A percentile compares a stretch with the other conserved stretches of the same genome.
These are phyloP conservation scores for Aselliscus stoliczkanus DNA, from an alignment of 2,797 vertebrate genomes.

Conservation along the genomic window DNA sequence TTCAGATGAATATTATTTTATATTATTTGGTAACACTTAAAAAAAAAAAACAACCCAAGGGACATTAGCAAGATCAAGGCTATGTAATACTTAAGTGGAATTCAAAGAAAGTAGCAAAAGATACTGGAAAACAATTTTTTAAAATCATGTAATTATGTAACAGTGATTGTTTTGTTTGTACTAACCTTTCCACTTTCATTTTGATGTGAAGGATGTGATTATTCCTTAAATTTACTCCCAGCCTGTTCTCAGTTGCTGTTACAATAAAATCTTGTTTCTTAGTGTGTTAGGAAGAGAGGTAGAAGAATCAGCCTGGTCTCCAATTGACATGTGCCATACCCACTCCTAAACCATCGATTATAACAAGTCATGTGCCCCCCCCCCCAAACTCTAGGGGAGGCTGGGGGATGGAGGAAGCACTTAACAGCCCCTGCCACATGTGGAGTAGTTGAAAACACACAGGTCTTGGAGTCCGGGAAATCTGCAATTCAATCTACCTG, in stretches of 20 bases:
- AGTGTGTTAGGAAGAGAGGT: background rate
- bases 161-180: background rate
- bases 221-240: background rate
- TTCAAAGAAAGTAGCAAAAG: background rate
- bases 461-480: background rate
- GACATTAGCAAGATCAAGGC: background rate
- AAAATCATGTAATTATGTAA: background rate
- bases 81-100: background rate
- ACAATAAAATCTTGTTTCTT: background rate
- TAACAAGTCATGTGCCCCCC: background rate
- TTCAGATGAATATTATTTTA: background rate
- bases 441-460: background rate
- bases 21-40: background rate
- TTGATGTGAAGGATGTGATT: background rate
- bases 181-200: background rate
- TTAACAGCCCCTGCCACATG: background rate
- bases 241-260: background rate
- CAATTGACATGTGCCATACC: background rate
- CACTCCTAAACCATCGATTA: background rate
- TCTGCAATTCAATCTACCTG: background rate
- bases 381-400: background rate
- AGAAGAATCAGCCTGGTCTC: background rate
- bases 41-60: background rate
- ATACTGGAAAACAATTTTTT: background rate
- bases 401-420: no score